Evolutionary conservation across 30 jellyfish, hydroid and myxozoan genomes (phyloP), one percentile per base, ranked within the genome.

Genomic region (Turritopsis dohrnii): DNA sequence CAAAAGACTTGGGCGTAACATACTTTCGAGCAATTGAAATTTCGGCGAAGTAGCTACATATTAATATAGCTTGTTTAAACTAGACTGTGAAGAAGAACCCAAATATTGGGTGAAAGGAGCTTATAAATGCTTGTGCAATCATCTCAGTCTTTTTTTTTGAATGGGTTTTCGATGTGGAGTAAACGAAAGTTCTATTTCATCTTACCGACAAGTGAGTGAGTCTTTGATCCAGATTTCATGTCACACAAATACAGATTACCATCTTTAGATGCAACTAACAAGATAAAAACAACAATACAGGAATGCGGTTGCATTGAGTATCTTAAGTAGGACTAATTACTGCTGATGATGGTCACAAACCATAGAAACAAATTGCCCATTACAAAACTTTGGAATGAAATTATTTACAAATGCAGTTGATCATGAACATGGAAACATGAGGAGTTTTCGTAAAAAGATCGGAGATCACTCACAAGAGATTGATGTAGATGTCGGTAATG

Each of bases 191-290:
- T 41, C 5, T 41, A 3, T 41, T 41, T 3, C 60, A 41, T 41
- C 60, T 41, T 29, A 80, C 87, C 87, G 16, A 21, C 65, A 13
- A 80, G 26, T 21, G 82, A 24, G 52, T 80, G 87, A 1, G 83
- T 80, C 28, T 60, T 80, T 41, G 87, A 41, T 9, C 87, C 87
- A 80, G 81, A 31, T 65, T 53, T 60, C 24, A 80, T 0, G 65
- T 80, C 87, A 80, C 87, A 80, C 22, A 80, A 25, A 80, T 52
- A 80, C 3, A 80, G 52, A 25, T 60, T 80, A 53, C 53, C n/a
- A 29, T 80, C 87, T 20, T 77, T 52, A 21, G 30, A 77, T 24
- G 85, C 71, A 19, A 77, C 85, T 77, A 27, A 41, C 60, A 41
- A 41, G 60, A 41, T 41, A 41, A 41, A 41, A 41, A 5, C 9